Percentiles rank a stretch among this genome's conserved stretches.
Conservation (phyloP, 2,113 vertebrate species). For the Tangachromis dhanisi region DNA sequence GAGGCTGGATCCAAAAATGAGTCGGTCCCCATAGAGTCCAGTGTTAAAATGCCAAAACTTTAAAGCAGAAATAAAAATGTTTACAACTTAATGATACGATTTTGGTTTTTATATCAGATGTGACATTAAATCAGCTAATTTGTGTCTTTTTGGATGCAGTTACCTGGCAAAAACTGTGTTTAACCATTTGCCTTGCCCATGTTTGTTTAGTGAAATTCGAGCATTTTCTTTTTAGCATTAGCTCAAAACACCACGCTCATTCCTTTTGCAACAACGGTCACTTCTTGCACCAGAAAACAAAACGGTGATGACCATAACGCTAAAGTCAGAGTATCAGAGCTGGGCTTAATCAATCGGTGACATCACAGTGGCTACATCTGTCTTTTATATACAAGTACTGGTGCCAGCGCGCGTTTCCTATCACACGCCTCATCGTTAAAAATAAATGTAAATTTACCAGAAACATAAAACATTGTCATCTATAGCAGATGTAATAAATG, state of each 20-base stretch:
- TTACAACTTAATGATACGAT: neutral
- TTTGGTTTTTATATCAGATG: neutral
- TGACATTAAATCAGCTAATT: accelerated
- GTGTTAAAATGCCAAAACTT: neutral
- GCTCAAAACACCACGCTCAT: neutral
- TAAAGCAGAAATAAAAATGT: neutral
- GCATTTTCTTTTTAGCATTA: neutral
- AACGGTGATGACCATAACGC: neutral
- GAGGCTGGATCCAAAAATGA: neutral
- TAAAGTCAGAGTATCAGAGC: neutral
- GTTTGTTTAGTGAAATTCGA: neutral
- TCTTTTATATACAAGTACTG: neutral
- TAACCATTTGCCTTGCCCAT: accelerated
- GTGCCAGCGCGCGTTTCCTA: neutral
- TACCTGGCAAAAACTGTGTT: neutral
- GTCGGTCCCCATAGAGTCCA: neutral
- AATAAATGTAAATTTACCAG: neutral
- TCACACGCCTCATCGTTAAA: neutral
- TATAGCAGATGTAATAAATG: neutral
- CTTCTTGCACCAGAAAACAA: neutral
- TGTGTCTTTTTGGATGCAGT: neutral
- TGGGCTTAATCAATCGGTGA: neutral
- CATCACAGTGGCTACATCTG: accelerated
- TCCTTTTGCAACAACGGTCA: neutral
- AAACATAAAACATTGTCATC: neutral